Percentiles rank a stretch among this genome's conserved stretches.
phyloP scores from a whole-genome alignment of 2,797 vertebrate species.

The Microtus californicus region DNA sequence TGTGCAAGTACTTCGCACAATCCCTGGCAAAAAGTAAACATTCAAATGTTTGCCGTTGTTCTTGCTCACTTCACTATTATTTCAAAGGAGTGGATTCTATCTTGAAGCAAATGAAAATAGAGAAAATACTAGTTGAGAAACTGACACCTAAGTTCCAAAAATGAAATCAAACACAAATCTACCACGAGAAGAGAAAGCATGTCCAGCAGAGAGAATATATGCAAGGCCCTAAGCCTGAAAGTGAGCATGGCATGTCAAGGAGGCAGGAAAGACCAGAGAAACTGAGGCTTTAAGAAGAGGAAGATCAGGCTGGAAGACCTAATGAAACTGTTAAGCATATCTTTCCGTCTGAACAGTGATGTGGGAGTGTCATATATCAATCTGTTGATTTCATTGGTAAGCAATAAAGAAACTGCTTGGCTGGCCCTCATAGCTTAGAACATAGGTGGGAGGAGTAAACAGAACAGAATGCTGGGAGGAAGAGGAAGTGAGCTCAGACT shows the following conservation, averaged over 20 bases:
- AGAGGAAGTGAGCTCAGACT: too few species aligned
- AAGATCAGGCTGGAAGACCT: not conserved
- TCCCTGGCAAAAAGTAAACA: not conserved
- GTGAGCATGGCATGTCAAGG: not conserved
- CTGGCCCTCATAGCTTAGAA: too few species aligned
- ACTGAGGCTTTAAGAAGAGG: not conserved
- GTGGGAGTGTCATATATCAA: too few species aligned
- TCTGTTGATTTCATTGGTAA: too few species aligned
- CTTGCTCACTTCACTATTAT: not conserved
- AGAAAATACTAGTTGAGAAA: slow-evolving; percentile 18
- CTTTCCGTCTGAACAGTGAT: slow-evolving; percentile 12
- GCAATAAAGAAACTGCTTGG: too few species aligned
- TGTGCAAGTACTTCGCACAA: not conserved
- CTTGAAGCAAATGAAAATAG: slow-evolving; percentile 42
- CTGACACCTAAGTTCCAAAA: slow-evolving; percentile 6
- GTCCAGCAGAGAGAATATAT: not conserved
- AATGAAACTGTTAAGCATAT: not conserved
- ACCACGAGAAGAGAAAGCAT: not conserved
- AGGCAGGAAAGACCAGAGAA: not conserved
- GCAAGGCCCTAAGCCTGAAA: not conserved
- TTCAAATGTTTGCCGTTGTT: not conserved
- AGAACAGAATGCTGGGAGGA: too few species aligned
- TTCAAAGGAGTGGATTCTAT: not conserved
- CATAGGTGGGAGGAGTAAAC: too few species aligned
- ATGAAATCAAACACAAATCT: not conserved